Evolutionary conservation across 2,113 vertebrate species (phyloP), one percentile per base, ranked within the genome.

Genomic region (Odobenus rosmarus): DNA sequence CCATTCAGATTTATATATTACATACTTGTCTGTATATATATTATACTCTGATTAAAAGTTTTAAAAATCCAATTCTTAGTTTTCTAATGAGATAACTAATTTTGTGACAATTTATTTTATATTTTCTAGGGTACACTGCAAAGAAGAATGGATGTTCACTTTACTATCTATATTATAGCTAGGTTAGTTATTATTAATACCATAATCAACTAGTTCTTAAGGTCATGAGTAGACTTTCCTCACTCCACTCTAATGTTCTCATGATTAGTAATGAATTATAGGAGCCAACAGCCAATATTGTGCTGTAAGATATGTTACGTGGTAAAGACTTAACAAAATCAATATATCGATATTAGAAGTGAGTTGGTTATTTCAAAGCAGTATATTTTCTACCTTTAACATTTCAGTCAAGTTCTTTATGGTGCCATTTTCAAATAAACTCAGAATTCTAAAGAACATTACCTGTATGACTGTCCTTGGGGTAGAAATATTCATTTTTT

Each of bases 391-490:
- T 90, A 33, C 7, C 49, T 88, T 88, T 64, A 77, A 96, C 39
- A 94, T 61, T 55, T 57, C 26, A 88, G n/a, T 87, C 18, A 57
- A 76, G 9, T 53, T 97, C 24, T 82, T 36, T 53, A 91, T 39
- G 4, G 5, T 57, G 4, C 26, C 21, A 91, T 77, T 96, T 95
- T 95, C 59, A 90, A 92, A 94, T 33, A 80, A 88, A 90, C 49
- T 71, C 12, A 82, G 67, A 72, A 90, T 94, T 95, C 33, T 90
- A 82, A 96, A 82, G 46, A 92, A 31, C 82, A 62, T 93, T 98
- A 98, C 98, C 97, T 97, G 97, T 49, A 15, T 21, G 33, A 1
- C 7, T 77, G 46, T 13, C 93, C 61, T 98, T 59, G n/a, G 18
- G 36, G 19, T 36, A 1, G 93, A 1, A 83, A 90, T 31, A 84